A percentile compares a stretch with the other conserved stretches of the same genome.
phyloP scores from a whole-genome alignment of 2,888 invertebrate genomes.

The Dicycla oo region DNA sequence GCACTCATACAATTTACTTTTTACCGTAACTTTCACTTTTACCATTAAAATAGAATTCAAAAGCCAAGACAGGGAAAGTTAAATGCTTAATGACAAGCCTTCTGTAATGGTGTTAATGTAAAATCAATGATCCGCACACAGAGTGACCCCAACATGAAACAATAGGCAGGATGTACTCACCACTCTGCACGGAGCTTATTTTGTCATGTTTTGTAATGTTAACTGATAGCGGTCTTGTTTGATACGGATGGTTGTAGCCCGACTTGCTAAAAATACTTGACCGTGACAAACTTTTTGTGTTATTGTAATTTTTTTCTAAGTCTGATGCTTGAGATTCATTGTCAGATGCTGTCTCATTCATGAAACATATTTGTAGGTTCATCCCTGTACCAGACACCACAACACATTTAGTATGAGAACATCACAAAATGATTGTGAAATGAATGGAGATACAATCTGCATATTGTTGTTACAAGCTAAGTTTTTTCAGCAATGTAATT shows the following conservation, averaged over 20 bases:
- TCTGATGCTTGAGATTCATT: constrained; percentile 95
- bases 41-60: constrained; percentile 28
- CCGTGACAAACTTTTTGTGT: constrained; percentile 82
- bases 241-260: constrained; percentile 87
- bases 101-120: constrained; percentile 52
- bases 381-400: constrained; percentile 91
- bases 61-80: constrained; percentile 52
- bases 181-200: constrained; percentile 82
- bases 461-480: background rate
- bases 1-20: constrained; percentile 20
- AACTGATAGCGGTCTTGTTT: constrained; percentile 86
- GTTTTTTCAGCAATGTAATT: background rate
- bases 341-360: constrained; percentile 97
- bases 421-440: constrained; percentile 69
- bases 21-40: constrained; percentile 40
- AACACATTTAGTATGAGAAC: constrained; percentile 66
- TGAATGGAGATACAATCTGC: constrained; percentile 44
- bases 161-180: constrained; percentile 80
- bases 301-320: constrained; percentile 90
- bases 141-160: constrained; percentile 56
- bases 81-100: constrained; percentile 41
- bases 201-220: constrained; percentile 87
- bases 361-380: constrained; percentile 98
- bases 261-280: constrained; percentile 86
- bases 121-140: constrained; percentile 60